Evolutionary conservation across 1,140 invertebrate species (phyloP), one percentile per base, ranked within the genome.

Genomic region (Chionoecetes opilio): DNA sequence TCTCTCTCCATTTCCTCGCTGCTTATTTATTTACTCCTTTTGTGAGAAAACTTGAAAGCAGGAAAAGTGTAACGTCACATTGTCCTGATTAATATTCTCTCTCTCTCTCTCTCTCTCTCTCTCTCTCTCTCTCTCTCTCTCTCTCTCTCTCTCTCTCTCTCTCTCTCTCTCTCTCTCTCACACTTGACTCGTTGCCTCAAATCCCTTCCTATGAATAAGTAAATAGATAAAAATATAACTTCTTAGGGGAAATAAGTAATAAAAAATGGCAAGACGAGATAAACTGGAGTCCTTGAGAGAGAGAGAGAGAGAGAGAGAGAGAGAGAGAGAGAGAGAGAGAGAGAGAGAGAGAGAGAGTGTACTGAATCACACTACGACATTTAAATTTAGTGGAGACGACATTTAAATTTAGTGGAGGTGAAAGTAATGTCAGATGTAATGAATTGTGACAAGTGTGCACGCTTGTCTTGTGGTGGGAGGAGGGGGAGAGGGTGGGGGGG

Each of bases 51-150:
- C n/a, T n/a, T n/a, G n/a, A n/a, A n/a, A n/a, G n/a, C n/a, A n/a
- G n/a, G n/a, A n/a, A n/a, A n/a, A n/a, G n/a, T n/a, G n/a, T n/a
- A n/a, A n/a, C n/a, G n/a, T n/a, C n/a, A n/a, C n/a, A n/a, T n/a
- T n/a, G n/a, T n/a, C n/a, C n/a, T n/a, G n/a, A n/a, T 38, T 38
- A 34, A 31, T 63, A 2, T 63, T 86, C 9, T 31, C 84, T 86
- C 26, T 31, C 84, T 32, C 29, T 86, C 84, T 86, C 84, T 86
- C 82, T 84, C 29, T 86, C 85, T 87, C 85, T 87, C 85, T 87
- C 85, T 87, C 85, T 87, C 85, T 87, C 85, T 87, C 85, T 87
- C 85, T 87, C 85, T 87, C 85, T 87, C 85, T 87, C 85, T 87
- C 85, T 87, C 85, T 87, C 85, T 87, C 85, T 87, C 85, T 87